Percentiles rank a stretch among this genome's conserved stretches.
Evolutionary conservation across 2,113 vertebrate genomes (phyloP).

Genomic region (Cervus canadensis): DNA sequence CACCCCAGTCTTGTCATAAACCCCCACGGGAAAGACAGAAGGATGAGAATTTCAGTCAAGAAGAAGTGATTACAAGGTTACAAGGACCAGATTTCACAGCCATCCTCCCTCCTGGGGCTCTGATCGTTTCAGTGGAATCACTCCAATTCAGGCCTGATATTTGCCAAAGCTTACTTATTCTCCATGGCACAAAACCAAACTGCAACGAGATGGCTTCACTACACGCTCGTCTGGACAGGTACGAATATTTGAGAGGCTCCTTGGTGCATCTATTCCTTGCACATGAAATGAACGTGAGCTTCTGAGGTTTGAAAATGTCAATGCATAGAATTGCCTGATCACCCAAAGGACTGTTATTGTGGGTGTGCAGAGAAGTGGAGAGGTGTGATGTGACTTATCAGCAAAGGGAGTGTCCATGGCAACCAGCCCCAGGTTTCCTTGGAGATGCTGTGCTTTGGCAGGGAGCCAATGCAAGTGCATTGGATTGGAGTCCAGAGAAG

Average conservation of each 20-base stretch:
- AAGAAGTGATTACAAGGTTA: not conserved
- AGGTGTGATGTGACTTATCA: constrained; percentile 35
- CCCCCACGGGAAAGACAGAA: not conserved
- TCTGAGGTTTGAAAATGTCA: constrained; percentile 24
- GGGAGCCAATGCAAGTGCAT: constrained; percentile 30
- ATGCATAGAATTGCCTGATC: constrained; percentile 25
- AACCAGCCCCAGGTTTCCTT: constrained; percentile 63
- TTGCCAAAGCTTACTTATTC: not conserved
- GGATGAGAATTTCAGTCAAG: not conserved
- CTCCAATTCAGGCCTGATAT: not conserved
- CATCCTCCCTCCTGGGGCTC: not conserved
- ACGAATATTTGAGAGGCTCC: not conserved
- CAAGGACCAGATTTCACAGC: not conserved
- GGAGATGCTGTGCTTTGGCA: constrained; percentile 52
- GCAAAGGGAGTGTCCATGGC: constrained; percentile 67
- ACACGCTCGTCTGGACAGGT: not conserved
- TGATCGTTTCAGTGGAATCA: not conserved
- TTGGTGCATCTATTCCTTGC: not conserved
- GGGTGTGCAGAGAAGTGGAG: constrained; percentile 19
- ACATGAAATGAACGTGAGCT: not conserved
- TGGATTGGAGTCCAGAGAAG: not conserved
- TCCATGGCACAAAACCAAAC: not conserved
- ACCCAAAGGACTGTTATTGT: constrained; percentile 4
- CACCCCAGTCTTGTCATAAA: fast-evolving
- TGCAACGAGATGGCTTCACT: not conserved